Evolutionary conservation across 2,797 vertebrate genomes (phyloP).

Genomic region (Anolis apletophallus): DNA sequence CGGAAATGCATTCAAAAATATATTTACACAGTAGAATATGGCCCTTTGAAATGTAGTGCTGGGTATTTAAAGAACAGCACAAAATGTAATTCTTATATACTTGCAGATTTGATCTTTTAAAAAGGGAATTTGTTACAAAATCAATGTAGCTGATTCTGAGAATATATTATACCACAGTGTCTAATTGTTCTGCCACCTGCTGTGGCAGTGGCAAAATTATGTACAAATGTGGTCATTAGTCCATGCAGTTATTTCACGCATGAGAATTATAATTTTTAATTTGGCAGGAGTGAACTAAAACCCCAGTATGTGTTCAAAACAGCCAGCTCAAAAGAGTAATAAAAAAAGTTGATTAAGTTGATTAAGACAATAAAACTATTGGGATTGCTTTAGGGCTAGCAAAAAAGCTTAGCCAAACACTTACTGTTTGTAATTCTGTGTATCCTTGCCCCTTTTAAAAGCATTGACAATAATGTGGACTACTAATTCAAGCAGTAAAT

Average conservation of each 20-base stretch:
- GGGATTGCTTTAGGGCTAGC: slow-evolving; percentile 75
- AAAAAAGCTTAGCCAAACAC: slow-evolving; percentile 79
- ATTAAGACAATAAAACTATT: slow-evolving; percentile 86
- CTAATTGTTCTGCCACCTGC: slow-evolving; percentile 80
- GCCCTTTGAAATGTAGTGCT: background rate
- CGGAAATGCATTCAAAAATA: background rate
- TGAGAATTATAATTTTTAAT: slow-evolving; percentile 86
- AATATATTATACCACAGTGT: slow-evolving; percentile 65
- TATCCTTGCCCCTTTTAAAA: slow-evolving; percentile 52
- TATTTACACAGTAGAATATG: background rate
- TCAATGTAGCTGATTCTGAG: slow-evolving; percentile 46
- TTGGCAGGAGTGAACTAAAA: slow-evolving; percentile 79
- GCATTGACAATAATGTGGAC: slow-evolving; percentile 68
- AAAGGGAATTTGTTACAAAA: slow-evolving; percentile 13
- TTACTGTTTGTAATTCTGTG: slow-evolving; percentile 71
- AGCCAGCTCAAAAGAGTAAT: slow-evolving; percentile 79
- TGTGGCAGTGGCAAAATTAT: slow-evolving; percentile 75
- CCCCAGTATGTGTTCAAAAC: slow-evolving; percentile 79
- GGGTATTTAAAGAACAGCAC: background rate
- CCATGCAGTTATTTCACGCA: slow-evolving; percentile 80
- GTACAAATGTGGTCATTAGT: slow-evolving; percentile 82
- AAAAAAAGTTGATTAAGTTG: slow-evolving; percentile 82
- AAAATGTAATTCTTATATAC: background rate
- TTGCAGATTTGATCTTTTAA: slow-evolving; percentile 11
- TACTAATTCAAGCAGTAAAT: slow-evolving; percentile 79